These are phyloP conservation scores for Saccostrea cuccullata DNA, from an alignment of 1,140 invertebrate genomes.

Conservation along the genomic window DNA sequence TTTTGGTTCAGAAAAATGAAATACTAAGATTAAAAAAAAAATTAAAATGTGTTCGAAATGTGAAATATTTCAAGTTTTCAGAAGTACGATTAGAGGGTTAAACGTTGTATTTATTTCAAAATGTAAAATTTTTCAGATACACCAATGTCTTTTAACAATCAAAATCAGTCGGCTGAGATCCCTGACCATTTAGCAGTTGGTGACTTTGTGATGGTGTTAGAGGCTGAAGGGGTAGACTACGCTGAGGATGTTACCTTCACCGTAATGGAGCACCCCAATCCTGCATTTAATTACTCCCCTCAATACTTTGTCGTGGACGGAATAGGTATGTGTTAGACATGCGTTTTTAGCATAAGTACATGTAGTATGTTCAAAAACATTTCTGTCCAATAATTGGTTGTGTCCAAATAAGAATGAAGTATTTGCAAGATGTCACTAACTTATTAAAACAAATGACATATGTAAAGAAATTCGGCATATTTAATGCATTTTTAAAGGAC, in stretches of 20 bases:
- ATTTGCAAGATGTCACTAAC: neutral
- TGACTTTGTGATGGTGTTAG: neutral
- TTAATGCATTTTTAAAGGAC: neutral
- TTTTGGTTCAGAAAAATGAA: too few species aligned
- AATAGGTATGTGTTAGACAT: neutral
- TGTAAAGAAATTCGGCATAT: neutral
- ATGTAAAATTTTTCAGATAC: neutral
- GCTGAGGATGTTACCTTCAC: neutral
- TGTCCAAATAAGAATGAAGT: too few species aligned
- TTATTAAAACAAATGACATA: neutral
- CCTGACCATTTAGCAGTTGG: constrained; percentile 4
- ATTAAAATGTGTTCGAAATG: too few species aligned
- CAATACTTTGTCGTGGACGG: neutral
- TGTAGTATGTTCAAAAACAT: neutral
- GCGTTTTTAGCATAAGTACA: neutral
- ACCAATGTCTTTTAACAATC: neutral
- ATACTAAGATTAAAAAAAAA: too few species aligned
- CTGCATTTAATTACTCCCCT: neutral
- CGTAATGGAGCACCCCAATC: neutral
- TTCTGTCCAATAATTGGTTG: neutral
- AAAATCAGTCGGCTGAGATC: neutral
- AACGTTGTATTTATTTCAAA: neutral
- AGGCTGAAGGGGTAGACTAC: neutral
- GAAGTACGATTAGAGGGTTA: neutral
- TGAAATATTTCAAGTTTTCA: too few species aligned